A percentile compares a stretch with the other conserved stretches of the same genome.
These are phyloP conservation scores for Hoplostethus mediterraneus DNA, from an alignment of 2,797 vertebrate species.

Conservation along the genomic window DNA sequence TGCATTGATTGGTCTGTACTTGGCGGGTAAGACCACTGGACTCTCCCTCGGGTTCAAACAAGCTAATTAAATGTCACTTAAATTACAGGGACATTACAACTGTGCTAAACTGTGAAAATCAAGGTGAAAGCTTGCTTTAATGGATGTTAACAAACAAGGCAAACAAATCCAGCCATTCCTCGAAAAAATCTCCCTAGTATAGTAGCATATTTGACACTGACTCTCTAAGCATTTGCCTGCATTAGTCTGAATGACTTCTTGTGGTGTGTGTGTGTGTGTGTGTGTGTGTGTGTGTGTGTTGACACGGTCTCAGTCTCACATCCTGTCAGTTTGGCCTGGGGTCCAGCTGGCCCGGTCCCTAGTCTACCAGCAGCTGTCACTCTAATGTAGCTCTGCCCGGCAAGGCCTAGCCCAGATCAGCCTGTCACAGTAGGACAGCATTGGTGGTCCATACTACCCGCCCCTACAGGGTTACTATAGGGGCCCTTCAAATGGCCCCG, in stretches of 20 bases:
- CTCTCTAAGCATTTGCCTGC: constrained; percentile 63
- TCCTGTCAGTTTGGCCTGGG: constrained; percentile 55
- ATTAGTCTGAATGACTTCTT: constrained; percentile 62
- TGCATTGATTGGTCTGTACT: not conserved
- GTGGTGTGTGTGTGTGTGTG: constrained; percentile 15
- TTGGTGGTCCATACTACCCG: constrained; percentile 50
- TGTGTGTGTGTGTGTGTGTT: constrained; percentile 11
- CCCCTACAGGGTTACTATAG: constrained; percentile 45
- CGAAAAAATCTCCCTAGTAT: constrained; percentile 40
- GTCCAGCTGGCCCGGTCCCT: constrained; percentile 59
- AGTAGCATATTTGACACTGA: constrained; percentile 67
- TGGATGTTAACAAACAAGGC: constrained; percentile 31
- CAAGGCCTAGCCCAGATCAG: constrained; percentile 42
- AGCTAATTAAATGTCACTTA: constrained; percentile 3
- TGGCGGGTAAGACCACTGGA: constrained; percentile 2
- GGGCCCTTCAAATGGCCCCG: constrained; percentile 30
- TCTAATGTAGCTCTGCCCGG: constrained; percentile 62
- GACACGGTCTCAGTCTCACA: constrained; percentile 72
- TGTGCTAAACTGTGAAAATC: no score
- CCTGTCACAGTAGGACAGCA: constrained; percentile 64
- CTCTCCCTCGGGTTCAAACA: not conserved
- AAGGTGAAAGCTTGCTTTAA: no score
- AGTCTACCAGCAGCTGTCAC: constrained; percentile 78
- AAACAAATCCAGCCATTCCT: constrained; percentile 67
- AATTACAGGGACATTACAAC: not conserved